phyloP scores from a whole-genome alignment of 2,113 vertebrate species.

The Lepus americanus region DNA sequence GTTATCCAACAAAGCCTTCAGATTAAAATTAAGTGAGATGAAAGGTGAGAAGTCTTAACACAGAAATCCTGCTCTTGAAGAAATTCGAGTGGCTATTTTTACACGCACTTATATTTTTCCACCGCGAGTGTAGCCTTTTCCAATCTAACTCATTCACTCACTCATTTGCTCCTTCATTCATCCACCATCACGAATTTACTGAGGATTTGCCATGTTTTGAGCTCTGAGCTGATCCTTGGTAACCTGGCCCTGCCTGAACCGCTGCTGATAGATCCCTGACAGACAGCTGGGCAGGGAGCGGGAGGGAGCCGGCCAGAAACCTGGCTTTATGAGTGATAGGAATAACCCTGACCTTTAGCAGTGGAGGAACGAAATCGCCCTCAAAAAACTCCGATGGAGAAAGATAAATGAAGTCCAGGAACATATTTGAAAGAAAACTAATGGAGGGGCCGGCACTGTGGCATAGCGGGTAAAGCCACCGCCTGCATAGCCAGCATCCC shows the following conservation, averaged over 20 bases:
- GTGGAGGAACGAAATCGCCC: not conserved
- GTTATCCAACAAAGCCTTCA: not conserved
- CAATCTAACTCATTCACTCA: not conserved
- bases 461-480: too few species aligned
- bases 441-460: too few species aligned
- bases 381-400: not conserved
- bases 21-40: not conserved
- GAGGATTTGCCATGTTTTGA: not conserved
- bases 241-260: not conserved
- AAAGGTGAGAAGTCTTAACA: not conserved
- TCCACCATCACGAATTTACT: not conserved
- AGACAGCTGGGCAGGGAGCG: not conserved
- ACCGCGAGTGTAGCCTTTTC: not conserved
- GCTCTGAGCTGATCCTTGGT: not conserved
- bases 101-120: not conserved
- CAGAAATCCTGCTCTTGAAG: conserved; percentile 14
- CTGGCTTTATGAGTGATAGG: fast-evolving
- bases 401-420: not conserved
- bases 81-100: conserved; percentile 32
- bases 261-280: not conserved
- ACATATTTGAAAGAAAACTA: not conserved
- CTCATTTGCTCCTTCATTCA: not conserved
- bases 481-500: too few species aligned
- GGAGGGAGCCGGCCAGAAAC: not conserved
- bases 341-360: not conserved